Evolutionary conservation across 2,888 invertebrate genomes (phyloP).

Genomic region (Conops quadrifasciatus): DNA sequence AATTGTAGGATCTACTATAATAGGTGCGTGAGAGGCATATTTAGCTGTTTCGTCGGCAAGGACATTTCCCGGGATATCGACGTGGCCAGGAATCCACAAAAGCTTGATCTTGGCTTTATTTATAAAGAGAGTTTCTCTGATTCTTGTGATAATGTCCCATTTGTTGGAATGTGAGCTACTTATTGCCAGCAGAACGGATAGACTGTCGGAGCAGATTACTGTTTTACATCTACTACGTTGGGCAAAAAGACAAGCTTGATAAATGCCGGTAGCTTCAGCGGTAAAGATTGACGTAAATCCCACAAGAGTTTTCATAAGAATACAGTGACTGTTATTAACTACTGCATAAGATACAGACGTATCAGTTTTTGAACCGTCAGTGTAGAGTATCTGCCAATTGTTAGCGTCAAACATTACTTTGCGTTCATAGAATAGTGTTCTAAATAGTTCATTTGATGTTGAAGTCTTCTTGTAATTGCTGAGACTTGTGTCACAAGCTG

Average conservation of each 20-base stretch:
- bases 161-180: too few relatives aligned
- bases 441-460: background rate
- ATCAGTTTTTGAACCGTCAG: background rate
- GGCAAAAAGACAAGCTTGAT: background rate
- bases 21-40: background rate
- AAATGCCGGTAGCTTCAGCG: conserved; percentile 3
- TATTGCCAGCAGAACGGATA: background rate
- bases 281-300: background rate
- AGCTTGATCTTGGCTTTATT: background rate
- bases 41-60: background rate
- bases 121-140: background rate
- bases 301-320: background rate
- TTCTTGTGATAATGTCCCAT: background rate
- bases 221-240: background rate
- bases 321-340: background rate
- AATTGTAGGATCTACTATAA: background rate
- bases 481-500: background rate
- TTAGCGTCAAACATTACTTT: background rate
- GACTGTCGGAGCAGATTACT: background rate
- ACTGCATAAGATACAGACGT: background rate
- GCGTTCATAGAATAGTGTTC: background rate
- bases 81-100: background rate
- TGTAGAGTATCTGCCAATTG: background rate
- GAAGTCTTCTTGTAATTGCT: background rate
- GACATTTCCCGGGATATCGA: background rate